Percentiles rank a stretch among this genome's conserved stretches.
Evolutionary conservation across 2,888 invertebrate genomes (phyloP).

Genomic region (Masnerella sp.): DNA sequence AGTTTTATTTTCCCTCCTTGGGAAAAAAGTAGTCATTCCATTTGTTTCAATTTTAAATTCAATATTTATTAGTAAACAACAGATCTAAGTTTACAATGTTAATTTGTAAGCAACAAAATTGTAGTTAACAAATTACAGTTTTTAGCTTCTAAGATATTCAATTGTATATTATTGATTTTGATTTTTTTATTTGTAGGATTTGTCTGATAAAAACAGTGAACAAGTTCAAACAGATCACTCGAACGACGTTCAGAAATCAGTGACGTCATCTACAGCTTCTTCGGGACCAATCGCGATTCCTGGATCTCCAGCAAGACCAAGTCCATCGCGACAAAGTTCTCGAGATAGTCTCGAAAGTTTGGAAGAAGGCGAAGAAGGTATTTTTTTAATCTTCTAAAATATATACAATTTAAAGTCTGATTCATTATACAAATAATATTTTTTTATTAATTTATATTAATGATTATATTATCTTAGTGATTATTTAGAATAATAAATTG

Average conservation of each 20-base stretch:
- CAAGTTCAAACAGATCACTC: conserved; percentile 68
- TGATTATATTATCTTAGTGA: too few relatives aligned
- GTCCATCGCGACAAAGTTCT: conserved; percentile 80
- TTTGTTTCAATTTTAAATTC: too few relatives aligned
- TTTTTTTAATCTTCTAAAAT: conserved; percentile 43
- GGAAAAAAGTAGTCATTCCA: too few relatives aligned
- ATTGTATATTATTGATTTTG: neutral
- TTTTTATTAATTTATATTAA: too few relatives aligned
- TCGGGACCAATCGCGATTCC: conserved; percentile 78
- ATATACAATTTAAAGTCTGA: conserved; percentile 10
- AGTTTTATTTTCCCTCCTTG: too few relatives aligned
- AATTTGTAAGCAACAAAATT: too few relatives aligned
- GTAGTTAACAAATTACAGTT: too few relatives aligned
- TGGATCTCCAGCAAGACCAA: conserved; percentile 76
- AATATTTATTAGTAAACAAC: too few relatives aligned
- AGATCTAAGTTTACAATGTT: too few relatives aligned
- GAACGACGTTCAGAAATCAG: conserved; percentile 64
- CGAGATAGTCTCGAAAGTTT: conserved; percentile 79
- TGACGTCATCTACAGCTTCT: conserved; percentile 67
- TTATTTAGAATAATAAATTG: too few relatives aligned
- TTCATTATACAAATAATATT: too few relatives aligned
- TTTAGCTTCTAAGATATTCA: too few relatives aligned
- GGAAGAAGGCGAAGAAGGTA: conserved; percentile 78
- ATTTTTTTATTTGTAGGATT: conserved; percentile 63
- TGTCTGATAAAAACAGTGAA: conserved; percentile 66